Conservation (phyloP, 2,113 vertebrate species). For the Percopsis transmontana region DNA sequence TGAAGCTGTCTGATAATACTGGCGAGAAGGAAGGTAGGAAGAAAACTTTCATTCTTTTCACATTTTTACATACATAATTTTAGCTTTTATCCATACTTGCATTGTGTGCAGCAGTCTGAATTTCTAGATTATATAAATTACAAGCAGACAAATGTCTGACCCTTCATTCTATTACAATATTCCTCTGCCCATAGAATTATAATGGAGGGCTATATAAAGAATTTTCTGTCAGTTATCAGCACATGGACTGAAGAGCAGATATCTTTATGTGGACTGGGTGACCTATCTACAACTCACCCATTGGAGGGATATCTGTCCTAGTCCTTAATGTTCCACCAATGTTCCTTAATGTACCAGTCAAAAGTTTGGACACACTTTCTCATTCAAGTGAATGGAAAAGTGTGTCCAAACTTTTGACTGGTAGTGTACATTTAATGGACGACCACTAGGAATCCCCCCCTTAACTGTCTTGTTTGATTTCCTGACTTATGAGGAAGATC, state of each 20-base stretch:
- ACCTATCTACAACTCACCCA: too few species aligned
- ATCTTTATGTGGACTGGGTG: too few species aligned
- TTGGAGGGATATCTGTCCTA: background rate
- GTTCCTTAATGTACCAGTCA: too few species aligned
- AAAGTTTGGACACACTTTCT: too few species aligned
- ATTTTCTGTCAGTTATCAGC: background rate
- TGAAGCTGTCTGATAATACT: conserved; percentile 80
- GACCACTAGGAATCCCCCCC: conserved; percentile 32
- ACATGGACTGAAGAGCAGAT: too few species aligned
- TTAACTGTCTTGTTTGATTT: conserved; percentile 37
- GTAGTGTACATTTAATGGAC: conserved; percentile 54
- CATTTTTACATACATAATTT: background rate
- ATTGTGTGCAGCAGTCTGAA: background rate
- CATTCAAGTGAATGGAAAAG: too few species aligned
- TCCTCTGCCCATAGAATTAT: background rate
- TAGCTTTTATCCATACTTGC: background rate
- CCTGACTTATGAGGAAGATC: conserved; percentile 29
- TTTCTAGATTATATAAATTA: background rate
- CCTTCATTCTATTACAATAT: too few species aligned
- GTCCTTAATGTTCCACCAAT: background rate
- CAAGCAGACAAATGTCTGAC: too few species aligned
- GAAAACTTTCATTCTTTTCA: background rate
- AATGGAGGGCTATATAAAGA: background rate
- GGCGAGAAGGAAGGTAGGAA: conserved; percentile 81
- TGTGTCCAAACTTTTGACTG: too few species aligned